Conservation (phyloP, 2,113 vertebrate species). For the Camarhynchus parvulus region DNA sequence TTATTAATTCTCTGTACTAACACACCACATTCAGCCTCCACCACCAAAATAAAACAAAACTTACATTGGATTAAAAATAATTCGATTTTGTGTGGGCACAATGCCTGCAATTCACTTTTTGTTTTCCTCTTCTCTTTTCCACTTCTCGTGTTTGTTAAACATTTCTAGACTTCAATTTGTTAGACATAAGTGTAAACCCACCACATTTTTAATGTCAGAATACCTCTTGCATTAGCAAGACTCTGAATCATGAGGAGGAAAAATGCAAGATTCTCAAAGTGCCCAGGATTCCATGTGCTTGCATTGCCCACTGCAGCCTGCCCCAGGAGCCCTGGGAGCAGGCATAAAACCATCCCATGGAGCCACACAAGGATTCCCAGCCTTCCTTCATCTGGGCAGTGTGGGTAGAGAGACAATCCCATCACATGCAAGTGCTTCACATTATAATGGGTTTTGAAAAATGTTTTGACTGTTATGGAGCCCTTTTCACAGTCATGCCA, state of each 20-base stretch:
- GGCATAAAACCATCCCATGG: background rate
- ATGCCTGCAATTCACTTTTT: background rate
- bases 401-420: background rate
- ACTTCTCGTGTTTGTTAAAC: background rate
- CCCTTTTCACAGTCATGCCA: background rate
- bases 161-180: background rate
- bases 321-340: background rate
- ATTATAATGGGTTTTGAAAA: conserved; percentile 3
- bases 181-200: background rate
- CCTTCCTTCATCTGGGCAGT: fast-evolving
- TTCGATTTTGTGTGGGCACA: background rate
- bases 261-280: background rate
- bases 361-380: background rate
- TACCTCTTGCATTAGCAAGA: background rate
- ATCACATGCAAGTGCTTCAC: background rate
- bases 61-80: background rate
- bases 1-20: background rate
- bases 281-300: background rate
- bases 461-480: background rate
- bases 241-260: background rate
- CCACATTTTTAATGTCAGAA: background rate
- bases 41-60: background rate
- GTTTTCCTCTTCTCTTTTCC: background rate
- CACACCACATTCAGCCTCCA: background rate
- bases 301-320: background rate